Percentiles rank a stretch among this genome's conserved stretches.
Conservation (phyloP, 64 coral and sea anemone genomes). For the Hydrozoanthus tunicans region DNA sequence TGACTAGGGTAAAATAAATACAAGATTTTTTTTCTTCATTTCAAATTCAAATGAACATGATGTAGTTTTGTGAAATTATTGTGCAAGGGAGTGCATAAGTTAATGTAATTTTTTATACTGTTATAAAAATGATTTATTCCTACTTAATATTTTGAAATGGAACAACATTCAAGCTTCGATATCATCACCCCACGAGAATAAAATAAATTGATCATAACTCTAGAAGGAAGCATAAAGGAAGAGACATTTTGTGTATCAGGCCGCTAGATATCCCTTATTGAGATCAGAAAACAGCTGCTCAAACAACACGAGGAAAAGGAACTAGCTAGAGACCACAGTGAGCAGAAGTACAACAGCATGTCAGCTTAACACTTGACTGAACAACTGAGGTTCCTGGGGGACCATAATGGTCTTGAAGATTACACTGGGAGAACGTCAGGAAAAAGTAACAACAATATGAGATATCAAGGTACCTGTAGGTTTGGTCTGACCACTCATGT, state of each 20-base stretch:
- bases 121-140: too few relatives aligned
- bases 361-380: background rate
- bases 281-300: slow-evolving; percentile 12
- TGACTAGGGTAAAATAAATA: too few relatives aligned
- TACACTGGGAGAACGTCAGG: background rate
- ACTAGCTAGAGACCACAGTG: slow-evolving; percentile 32
- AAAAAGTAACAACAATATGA: background rate
- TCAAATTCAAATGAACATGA: too few relatives aligned
- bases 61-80: too few relatives aligned
- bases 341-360: background rate
- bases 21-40: too few relatives aligned
- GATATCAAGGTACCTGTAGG: slow-evolving; percentile 4
- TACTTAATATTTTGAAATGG: too few relatives aligned
- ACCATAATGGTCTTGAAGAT: background rate
- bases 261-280: slow-evolving; percentile 28
- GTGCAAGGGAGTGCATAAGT: too few relatives aligned
- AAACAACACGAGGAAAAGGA: slow-evolving; percentile 8
- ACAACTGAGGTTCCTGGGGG: slow-evolving; percentile 11
- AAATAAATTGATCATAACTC: slow-evolving; percentile 15
- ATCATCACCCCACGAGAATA: slow-evolving; percentile 24
- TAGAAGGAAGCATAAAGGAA: slow-evolving; percentile 27
- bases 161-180: background rate
- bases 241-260: slow-evolving; percentile 33
- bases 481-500: slow-evolving; percentile 59
- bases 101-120: too few relatives aligned